phyloP scores from a whole-genome alignment of 2,113 vertebrate genomes.

The Rhea pennata region DNA sequence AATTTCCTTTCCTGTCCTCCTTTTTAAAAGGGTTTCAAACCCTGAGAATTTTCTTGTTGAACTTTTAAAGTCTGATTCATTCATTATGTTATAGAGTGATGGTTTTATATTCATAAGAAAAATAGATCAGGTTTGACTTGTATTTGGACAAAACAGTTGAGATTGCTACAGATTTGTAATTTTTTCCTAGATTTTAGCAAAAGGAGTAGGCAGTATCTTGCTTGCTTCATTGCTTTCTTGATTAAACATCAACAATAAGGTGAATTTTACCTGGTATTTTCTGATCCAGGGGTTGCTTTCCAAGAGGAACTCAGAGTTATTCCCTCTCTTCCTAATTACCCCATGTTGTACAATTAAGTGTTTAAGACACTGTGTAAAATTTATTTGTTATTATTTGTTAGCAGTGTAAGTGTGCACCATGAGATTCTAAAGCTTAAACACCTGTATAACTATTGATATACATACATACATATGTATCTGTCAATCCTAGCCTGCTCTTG shows the following conservation, averaged over 20 bases:
- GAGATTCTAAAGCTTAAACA: not conserved
- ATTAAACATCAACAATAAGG: not conserved
- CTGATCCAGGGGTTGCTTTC: not conserved
- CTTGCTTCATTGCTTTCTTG: not conserved
- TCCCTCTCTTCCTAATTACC: not conserved
- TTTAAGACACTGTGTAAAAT: not conserved
- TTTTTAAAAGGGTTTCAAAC: not conserved
- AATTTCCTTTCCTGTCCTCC: too few species aligned
- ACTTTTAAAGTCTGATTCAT: not conserved
- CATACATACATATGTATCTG: too few species aligned
- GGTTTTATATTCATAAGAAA: not conserved
- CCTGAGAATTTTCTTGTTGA: not conserved
- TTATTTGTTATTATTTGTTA: not conserved
- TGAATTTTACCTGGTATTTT: not conserved
- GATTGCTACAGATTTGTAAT: not conserved
- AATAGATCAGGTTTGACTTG: rapidly evolving
- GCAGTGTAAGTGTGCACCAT: not conserved
- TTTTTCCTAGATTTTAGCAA: not conserved
- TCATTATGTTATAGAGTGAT: not conserved
- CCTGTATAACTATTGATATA: too few species aligned
- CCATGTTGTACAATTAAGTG: not conserved
- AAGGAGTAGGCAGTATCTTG: not conserved
- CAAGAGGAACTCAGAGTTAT: rapidly evolving
- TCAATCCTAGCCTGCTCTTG: not conserved
- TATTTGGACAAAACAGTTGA: not conserved